phyloP scores from a whole-genome alignment of 2,888 invertebrate genomes.

The Agonopterix heracliana region DNA sequence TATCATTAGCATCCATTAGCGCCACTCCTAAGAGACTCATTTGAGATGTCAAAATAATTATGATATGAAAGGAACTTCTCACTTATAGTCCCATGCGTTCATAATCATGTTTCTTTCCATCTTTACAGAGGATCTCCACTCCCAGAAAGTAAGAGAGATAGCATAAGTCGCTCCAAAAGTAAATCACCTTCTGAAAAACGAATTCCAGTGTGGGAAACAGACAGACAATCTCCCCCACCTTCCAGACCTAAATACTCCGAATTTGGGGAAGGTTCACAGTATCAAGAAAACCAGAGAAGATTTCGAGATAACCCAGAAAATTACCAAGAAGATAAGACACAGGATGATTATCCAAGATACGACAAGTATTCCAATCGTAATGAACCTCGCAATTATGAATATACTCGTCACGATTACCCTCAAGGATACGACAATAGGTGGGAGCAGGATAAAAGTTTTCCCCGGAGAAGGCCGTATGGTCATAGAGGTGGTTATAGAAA shows the following conservation, averaged over 20 bases:
- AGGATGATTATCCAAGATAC: conserved; percentile 26
- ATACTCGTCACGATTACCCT: conserved; percentile 16
- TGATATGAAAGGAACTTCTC: too few species aligned
- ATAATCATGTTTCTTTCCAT: too few species aligned
- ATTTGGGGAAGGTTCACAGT: conserved; percentile 23
- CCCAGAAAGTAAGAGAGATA: conserved; percentile 35
- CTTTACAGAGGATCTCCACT: conserved; percentile 43
- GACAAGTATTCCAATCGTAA: conserved; percentile 30
- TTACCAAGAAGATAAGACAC: conserved; percentile 20
- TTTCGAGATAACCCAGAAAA: conserved; percentile 23
- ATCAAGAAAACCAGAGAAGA: conserved; percentile 20
- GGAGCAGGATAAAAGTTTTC: conserved; percentile 26
- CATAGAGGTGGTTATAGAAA: conserved; percentile 40
- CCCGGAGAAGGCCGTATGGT: conserved; percentile 34
- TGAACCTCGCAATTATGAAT: conserved; percentile 9
- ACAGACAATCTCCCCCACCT: conserved; percentile 24
- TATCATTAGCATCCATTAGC: too few species aligned
- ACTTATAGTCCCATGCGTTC: too few species aligned
- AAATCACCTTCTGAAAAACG: conserved; percentile 35
- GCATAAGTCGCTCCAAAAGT: conserved; percentile 43
- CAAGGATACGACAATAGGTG: conserved; percentile 25
- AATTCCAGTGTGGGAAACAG: conserved; percentile 46
- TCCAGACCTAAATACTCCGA: conserved; percentile 24
- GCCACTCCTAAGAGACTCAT: too few species aligned
- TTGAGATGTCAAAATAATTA: too few species aligned